A percentile compares a stretch with the other conserved stretches of the same genome.
Conservation (phyloP, 2,113 vertebrate species). For the Proteles cristata region DNA sequence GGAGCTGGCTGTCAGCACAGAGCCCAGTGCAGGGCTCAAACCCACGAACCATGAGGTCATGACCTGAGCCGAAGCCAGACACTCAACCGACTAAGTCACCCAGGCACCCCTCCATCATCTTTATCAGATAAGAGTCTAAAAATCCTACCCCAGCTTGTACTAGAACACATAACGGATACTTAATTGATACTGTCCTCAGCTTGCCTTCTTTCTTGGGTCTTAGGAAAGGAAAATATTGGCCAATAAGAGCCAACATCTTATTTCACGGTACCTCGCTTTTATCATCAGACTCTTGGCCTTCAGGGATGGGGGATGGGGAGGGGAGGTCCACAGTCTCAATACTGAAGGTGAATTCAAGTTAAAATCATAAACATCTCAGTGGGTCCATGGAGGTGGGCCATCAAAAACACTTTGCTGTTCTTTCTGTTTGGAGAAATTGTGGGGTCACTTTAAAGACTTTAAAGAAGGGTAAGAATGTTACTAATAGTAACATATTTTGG, state of each 20-base stretch:
- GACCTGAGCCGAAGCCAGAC: too few species aligned
- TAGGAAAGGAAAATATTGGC: not conserved
- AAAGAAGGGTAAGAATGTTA: not conserved
- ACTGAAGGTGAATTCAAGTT: not conserved
- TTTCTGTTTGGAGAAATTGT: not conserved
- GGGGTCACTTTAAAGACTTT: not conserved
- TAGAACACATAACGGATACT: not conserved
- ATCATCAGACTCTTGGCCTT: not conserved
- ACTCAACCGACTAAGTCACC: too few species aligned
- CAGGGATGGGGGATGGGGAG: not conserved
- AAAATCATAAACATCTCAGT: constrained; percentile 42
- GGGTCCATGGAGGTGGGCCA: not conserved
- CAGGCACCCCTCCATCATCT: not conserved
- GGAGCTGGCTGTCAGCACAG: too few species aligned
- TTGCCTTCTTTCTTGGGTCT: not conserved
- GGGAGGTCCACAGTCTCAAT: not conserved
- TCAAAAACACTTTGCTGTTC: not conserved
- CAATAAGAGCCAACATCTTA: not conserved
- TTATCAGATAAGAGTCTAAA: not conserved
- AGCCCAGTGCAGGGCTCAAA: too few species aligned
- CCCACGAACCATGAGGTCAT: too few species aligned
- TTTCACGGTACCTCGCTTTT: not conserved
- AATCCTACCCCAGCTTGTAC: not conserved
- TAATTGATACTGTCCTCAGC: not conserved
- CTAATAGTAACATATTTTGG: not conserved